Conservation (phyloP, 2,888 invertebrate genomes). For the Tenthredo distinguenda region DNA sequence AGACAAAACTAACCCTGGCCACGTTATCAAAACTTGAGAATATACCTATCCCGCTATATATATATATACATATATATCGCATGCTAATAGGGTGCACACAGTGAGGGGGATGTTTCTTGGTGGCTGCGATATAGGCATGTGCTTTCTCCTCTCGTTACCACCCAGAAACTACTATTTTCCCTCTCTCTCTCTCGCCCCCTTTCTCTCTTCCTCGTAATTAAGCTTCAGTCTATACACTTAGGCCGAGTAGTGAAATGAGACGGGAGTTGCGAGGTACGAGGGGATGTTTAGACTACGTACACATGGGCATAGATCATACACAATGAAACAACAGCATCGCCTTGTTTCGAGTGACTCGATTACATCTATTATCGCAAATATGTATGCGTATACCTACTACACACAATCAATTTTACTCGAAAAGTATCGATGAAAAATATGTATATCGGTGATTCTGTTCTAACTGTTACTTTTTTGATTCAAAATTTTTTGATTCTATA, state of each 20-base stretch:
- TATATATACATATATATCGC: neutral
- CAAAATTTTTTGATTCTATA: too few species aligned
- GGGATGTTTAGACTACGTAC: neutral
- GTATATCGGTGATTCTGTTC: too few species aligned
- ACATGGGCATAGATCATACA: neutral
- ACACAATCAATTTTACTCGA: neutral
- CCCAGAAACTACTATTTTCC: conserved; percentile 45
- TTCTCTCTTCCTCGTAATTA: conserved; percentile 65
- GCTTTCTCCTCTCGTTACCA: conserved; percentile 22
- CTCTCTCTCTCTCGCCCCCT: conserved; percentile 53
- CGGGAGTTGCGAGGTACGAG: neutral
- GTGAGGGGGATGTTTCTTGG: conserved; percentile 10
- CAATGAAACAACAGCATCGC: neutral
- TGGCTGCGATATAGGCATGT: conserved; percentile 16
- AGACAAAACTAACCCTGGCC: neutral
- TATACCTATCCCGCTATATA: neutral
- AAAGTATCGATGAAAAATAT: too few species aligned
- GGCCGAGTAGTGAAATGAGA: conserved; percentile 63
- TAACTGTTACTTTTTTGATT: too few species aligned
- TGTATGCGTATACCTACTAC: neutral
- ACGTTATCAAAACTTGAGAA: neutral
- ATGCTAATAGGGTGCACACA: conserved; percentile 23
- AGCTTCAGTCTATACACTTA: conserved; percentile 67
- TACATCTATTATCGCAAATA: neutral
- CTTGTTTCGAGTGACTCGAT: neutral